Base-by-base conservation (phyloP, 2,888 invertebrate genomes). In the Drosophila greeni region DNA sequence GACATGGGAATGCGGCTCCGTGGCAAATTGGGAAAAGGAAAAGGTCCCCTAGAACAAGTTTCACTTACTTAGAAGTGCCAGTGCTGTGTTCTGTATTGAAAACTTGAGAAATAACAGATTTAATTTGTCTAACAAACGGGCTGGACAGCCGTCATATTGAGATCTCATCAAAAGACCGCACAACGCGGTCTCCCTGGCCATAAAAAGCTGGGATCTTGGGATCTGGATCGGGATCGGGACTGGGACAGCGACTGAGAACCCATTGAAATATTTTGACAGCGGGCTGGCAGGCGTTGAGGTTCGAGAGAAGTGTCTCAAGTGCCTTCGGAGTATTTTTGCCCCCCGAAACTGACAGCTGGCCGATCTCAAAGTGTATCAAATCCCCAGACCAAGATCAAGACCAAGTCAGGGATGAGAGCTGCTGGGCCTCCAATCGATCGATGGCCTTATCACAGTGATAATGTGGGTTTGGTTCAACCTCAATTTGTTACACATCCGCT, bases 281-380 rank as follows among this genome's bases (percentile, higher is more conserved):
- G 70, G 68, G 56, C 62, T 81, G 81, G 81, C 81, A 84, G 81
- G 84, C 81, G 81, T 84, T 81, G 84, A 81, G 75, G 82, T 81
- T 81, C 83, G 72, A 82, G 84, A 82, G 81, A 81, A 84, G 82
- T 84, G 81, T 81, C 81, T 81, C 84, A 84, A 81, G 81, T 81
- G 81, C 81, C 82, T 79, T 82, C 76, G 82, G 70, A 78, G 77
- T 77, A 77, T 82, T 82, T 65, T 82, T 82, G 64, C 31, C 45
- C 45, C 45, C 31, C 31, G 31, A 31, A 43, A 66, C 78, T 83
- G 78, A 83, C 78, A 83, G 84, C 78, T 77, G 78, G 56, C 69
- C 67, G 75, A 70, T 34, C 52, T 51, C 43, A 64, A 57, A 61
- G 72, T 37, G 62, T 59, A 43, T 59, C 62, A 43, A 37, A 31